Evolutionary conservation across 1,140 invertebrate species (phyloP).

Genomic region (Steinernema khuongi): DNA sequence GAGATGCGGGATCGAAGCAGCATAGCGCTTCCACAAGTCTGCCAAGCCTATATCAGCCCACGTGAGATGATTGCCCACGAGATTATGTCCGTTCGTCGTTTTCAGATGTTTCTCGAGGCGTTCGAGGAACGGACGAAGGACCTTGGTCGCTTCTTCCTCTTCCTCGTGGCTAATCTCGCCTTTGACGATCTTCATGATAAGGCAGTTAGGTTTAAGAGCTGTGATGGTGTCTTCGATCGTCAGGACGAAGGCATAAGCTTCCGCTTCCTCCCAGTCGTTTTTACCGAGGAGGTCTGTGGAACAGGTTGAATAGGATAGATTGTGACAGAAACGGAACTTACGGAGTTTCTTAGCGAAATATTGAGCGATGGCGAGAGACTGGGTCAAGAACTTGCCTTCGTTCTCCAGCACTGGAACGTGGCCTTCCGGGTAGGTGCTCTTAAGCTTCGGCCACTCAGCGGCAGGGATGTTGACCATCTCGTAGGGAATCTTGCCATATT

Average conservation of each 20-base stretch:
- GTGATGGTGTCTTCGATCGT: not conserved
- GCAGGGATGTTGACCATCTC: not conserved
- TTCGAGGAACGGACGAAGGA: not conserved
- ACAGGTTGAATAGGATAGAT: not conserved
- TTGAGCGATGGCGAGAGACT: constrained; percentile 30
- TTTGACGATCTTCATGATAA: not conserved
- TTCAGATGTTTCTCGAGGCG: not conserved
- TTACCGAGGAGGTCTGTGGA: not conserved
- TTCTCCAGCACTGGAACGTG: not conserved
- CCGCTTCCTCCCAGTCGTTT: not conserved
- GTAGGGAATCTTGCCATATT: not conserved
- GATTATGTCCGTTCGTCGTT: not conserved
- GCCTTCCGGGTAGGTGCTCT: not conserved
- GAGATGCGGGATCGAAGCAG: not conserved
- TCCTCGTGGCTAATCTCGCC: not conserved
- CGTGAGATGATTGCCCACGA: not conserved
- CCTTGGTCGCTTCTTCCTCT: not conserved
- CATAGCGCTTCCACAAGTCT: not conserved
- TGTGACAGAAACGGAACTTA: not conserved
- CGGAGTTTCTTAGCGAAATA: constrained; percentile 40
- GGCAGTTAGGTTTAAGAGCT: not conserved
- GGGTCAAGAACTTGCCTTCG: not conserved
- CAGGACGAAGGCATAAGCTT: not conserved
- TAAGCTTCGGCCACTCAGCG: not conserved
- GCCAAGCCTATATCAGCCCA: not conserved